Conservation (phyloP, 2,113 vertebrate genomes). For the Cochlearius cochlearius region DNA sequence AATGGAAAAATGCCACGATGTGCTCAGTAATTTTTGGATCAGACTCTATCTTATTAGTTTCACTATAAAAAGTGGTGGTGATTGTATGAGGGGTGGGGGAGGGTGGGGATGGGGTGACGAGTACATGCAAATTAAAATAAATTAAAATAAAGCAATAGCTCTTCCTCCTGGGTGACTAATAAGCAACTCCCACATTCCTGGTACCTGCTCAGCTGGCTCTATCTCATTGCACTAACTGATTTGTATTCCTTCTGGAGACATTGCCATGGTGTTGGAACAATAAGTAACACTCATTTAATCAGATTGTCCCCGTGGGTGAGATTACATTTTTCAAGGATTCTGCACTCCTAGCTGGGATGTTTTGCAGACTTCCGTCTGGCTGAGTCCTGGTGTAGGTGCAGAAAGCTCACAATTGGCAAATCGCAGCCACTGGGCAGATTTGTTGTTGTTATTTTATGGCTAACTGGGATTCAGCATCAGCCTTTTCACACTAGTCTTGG, state of each 20-base stretch:
- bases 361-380: neutral
- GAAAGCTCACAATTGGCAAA: slow-evolving; percentile 30
- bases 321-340: slow-evolving; percentile 13
- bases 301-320: neutral
- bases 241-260: slow-evolving; percentile 34
- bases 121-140: neutral
- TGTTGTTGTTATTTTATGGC: slow-evolving; percentile 12
- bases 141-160: neutral
- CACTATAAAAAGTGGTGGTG: neutral
- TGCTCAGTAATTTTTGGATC: neutral
- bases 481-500: neutral
- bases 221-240: neutral
- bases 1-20: neutral
- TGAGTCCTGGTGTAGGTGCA: neutral
- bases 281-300: slow-evolving; percentile 20
- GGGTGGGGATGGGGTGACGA: too few species aligned
- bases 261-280: slow-evolving; percentile 46
- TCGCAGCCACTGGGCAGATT: neutral
- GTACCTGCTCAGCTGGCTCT: slow-evolving; percentile 48
- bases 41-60: neutral
- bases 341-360: neutral
- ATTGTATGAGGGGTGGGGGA: neutral
- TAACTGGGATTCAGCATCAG: neutral
- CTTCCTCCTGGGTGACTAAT: neutral
- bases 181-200: slow-evolving; percentile 33